A percentile compares a stretch with the other conserved stretches of the same genome.
Conservation (phyloP, 1,140 invertebrate genomes). For the Euura lappo region DNA sequence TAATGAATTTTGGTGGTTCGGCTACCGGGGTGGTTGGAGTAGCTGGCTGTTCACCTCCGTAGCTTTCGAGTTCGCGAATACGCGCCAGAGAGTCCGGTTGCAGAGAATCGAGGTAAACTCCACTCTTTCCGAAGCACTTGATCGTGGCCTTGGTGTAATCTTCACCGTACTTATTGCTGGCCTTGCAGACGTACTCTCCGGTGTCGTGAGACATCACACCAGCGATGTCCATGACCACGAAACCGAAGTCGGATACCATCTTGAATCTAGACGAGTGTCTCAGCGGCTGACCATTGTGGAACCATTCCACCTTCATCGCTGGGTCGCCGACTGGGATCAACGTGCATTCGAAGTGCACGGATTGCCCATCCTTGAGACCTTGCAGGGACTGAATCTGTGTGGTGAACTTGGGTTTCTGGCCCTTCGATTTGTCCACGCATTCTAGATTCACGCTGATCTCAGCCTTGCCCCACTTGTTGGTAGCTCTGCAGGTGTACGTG, state of each 20-base stretch:
- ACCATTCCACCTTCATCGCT: constrained; percentile 95
- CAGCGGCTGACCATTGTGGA: constrained; percentile 88
- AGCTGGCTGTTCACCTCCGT: constrained; percentile 67
- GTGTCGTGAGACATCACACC: constrained; percentile 93
- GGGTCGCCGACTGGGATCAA: constrained; percentile 92
- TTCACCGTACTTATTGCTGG: constrained; percentile 89
- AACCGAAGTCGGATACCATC: constrained; percentile 94
- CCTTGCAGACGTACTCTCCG: constrained; percentile 90
- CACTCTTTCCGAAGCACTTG: constrained; percentile 82
- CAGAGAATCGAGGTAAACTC: constrained; percentile 91
- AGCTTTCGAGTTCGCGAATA: constrained; percentile 87
- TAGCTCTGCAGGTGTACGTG: constrained; percentile 84
- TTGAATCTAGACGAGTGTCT: constrained; percentile 91
- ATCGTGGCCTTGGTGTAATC: constrained; percentile 86
- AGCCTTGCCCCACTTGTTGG: constrained; percentile 86
- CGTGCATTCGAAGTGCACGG: constrained; percentile 92
- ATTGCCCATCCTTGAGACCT: constrained; percentile 88
- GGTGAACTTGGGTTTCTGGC: constrained; percentile 87
- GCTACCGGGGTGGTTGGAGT: constrained; percentile 70
- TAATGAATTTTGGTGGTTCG: constrained; percentile 89
- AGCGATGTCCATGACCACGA: constrained; percentile 93
- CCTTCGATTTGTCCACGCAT: constrained; percentile 83
- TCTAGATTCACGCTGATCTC: constrained; percentile 85
- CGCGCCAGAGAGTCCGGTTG: constrained; percentile 92
- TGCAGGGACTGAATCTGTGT: constrained; percentile 85